A percentile compares a stretch with the other conserved stretches of the same genome.
These are phyloP conservation scores for Thunnus thynnus DNA, from an alignment of 2,113 vertebrate genomes.

Conservation along the genomic window DNA sequence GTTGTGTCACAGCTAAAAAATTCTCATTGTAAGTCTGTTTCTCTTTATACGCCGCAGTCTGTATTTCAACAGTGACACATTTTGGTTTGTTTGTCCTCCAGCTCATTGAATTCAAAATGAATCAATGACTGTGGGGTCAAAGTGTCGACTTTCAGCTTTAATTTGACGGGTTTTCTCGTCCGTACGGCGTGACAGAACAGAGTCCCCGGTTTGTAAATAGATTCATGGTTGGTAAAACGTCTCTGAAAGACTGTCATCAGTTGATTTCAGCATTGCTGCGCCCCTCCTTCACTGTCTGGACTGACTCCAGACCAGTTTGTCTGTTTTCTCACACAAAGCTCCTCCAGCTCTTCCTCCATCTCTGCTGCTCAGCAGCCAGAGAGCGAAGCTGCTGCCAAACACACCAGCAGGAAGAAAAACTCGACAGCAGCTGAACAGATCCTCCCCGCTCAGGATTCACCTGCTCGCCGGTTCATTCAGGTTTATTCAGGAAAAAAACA, in stretches of 20 bases:
- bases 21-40: background rate
- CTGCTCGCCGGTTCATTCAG: background rate
- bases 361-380: conserved; percentile 19
- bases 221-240: background rate
- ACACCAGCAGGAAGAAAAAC: background rate
- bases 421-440: background rate
- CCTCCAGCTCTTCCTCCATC: conserved; percentile 24
- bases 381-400: conserved; percentile 25
- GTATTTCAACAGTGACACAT: no score
- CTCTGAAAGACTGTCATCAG: background rate
- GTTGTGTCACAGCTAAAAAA: no score
- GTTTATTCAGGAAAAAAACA: background rate
- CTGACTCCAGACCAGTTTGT: conserved; percentile 52
- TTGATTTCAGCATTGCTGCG: no score
- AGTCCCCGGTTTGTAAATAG: background rate
- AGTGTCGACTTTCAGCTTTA: no score
- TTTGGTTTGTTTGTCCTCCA: no score
- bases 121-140: no score
- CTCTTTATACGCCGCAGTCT: background rate
- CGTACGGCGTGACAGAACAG: no score
- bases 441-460: background rate
- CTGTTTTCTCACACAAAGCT: conserved; percentile 36
- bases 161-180: no score
- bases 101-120: no score
- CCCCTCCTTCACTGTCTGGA: background rate